Evolutionary conservation across 2,113 vertebrate species (phyloP).

Genomic region (Lagopus muta): DNA sequence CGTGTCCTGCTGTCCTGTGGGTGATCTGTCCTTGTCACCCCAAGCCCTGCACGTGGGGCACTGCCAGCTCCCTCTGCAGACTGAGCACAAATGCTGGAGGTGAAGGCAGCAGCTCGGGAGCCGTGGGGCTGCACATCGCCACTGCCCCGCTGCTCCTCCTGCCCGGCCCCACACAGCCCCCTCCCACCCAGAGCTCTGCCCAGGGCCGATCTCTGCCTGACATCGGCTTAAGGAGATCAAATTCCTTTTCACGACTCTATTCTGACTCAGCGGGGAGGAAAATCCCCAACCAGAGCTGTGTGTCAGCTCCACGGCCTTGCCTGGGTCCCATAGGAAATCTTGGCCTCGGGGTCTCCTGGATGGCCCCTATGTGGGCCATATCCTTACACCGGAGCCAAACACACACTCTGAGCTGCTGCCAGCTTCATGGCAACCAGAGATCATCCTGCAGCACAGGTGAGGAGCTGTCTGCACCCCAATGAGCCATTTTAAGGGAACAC

Average conservation of each 20-base stretch:
- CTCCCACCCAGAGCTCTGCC: not conserved
- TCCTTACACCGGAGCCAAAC: not conserved
- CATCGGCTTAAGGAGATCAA: not conserved
- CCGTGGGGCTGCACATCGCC: rapidly evolving
- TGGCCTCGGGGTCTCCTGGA: not conserved
- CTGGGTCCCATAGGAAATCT: rapidly evolving
- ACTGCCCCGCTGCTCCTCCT: not conserved
- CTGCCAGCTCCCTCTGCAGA: not conserved
- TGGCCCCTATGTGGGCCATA: not conserved
- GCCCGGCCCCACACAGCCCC: not conserved
- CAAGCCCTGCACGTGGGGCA: not conserved
- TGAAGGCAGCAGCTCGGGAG: not conserved
- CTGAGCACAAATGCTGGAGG: not conserved
- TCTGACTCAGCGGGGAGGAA: not conserved
- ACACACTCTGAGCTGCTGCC: not conserved
- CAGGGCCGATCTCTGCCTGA: not conserved
- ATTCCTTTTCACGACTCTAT: not conserved
- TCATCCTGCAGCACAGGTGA: rapidly evolving
- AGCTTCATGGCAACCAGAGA: not conserved
- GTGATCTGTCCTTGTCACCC: not conserved
- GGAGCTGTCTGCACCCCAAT: not conserved
- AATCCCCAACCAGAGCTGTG: not conserved
- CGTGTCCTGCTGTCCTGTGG: not conserved
- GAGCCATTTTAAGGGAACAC: not conserved
- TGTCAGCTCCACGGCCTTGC: not conserved